Evolutionary conservation across 2,888 invertebrate genomes (phyloP), one percentile per base, ranked within the genome.

Genomic region (Sclerodermus sp.): DNA sequence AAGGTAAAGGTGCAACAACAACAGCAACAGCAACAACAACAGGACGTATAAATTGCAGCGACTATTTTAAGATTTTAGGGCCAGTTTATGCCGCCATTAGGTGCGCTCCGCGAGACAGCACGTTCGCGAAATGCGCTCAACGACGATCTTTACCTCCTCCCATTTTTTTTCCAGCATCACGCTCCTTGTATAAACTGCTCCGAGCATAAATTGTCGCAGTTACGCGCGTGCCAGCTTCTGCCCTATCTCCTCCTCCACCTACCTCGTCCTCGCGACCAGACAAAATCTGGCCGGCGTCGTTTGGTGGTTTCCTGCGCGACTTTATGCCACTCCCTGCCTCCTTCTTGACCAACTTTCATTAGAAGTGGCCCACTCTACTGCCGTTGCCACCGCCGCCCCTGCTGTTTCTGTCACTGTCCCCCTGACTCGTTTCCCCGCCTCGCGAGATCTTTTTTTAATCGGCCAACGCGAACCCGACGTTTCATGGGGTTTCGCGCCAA

Each of bases 31-130:
- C n/a, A n/a, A n/a, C n/a, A n/a, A 23, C 4, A 67, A 66, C 74
- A 71, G 76, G 76, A 75, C 73, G 73, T 74, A 74, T 76, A 76
- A 76, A 76, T 77, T 74, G 68, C 71, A 67, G 64, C 55, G 67
- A 68, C 73, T 75, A 75, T 76, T 76, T 76, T 64, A 66, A 73
- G 73, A 74, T 73, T 68, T 69, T 68, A 72, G 71, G 71, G 66
- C 66, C 70, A 70, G 71, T 75, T 76, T 74, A 71, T 70, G 70
- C 67, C 55, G 68, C 66, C 68, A 68, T 73, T 71, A 66, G 63
- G 66, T 55, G 64, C 55, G 51, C 60, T 43, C 51, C 49, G 34
- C 53, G 57, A 52, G 60, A 58, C 55, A 58, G 59, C 62, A 60
- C 59, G 58, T 55, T 57, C 56, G 55, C 58, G 51, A 57, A 53